These are phyloP conservation scores for Drosophila orena DNA, from an alignment of 1,140 invertebrate species.

Conservation along the genomic window DNA sequence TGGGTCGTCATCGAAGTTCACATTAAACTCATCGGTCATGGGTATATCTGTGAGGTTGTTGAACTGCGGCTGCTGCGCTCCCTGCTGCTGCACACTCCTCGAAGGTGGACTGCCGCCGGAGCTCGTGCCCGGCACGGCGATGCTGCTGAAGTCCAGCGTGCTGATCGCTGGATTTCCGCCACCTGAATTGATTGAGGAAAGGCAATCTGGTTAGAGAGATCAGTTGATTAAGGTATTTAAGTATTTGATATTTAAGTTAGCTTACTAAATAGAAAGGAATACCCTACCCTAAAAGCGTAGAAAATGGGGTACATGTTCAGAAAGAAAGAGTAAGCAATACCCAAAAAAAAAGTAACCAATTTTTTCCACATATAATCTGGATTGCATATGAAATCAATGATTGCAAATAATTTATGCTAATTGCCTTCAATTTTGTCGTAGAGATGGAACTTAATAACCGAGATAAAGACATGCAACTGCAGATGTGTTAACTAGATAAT, in stretches of 20 bases:
- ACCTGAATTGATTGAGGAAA: not conserved
- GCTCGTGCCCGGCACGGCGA: slow-evolving; percentile 90
- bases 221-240: no score
- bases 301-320: not conserved
- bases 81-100: slow-evolving; percentile 15
- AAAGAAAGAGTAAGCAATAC: not conserved
- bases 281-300: no score
- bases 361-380: no score
- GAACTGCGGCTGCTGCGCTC: slow-evolving; percentile 63
- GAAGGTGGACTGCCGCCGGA: slow-evolving; percentile 54
- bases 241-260: no score
- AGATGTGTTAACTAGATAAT: no score
- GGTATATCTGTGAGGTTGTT: slow-evolving; percentile 63
- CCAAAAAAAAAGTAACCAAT: not conserved
- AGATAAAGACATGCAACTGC: no score
- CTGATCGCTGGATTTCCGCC: slow-evolving; percentile 51
- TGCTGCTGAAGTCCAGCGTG: slow-evolving; percentile 92
- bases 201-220: not conserved
- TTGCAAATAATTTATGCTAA: no score
- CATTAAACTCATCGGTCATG: slow-evolving; percentile 78
- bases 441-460: no score
- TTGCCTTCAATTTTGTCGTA: no score
- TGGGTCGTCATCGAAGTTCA: slow-evolving; percentile 91
- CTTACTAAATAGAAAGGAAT: no score
- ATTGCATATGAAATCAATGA: no score